phyloP scores from a whole-genome alignment of 2,797 vertebrate species.

The Alectoris magna region DNA sequence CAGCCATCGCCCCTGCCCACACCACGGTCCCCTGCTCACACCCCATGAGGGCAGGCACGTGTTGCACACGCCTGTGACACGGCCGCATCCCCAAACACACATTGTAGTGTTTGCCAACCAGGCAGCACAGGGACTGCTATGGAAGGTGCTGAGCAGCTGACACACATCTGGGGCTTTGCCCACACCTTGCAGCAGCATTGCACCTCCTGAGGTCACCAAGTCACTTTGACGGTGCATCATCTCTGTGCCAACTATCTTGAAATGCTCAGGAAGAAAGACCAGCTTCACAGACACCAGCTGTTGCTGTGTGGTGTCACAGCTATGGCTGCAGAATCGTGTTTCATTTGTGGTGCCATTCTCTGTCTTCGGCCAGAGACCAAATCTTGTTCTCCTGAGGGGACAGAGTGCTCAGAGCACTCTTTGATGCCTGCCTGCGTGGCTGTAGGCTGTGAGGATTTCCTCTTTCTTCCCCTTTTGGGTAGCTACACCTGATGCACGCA shows the following conservation, averaged over 20 bases:
- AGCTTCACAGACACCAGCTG: background rate
- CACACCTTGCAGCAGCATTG: rapidly evolving
- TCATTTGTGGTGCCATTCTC: background rate
- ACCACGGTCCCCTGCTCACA: background rate
- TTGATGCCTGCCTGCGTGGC: rapidly evolving
- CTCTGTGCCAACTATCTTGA: background rate
- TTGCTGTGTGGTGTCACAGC: no score
- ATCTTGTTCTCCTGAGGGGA: background rate
- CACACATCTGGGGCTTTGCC: background rate
- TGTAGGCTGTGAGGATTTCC: background rate
- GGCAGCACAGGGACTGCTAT: rapidly evolving
- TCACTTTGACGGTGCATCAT: background rate
- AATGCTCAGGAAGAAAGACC: background rate
- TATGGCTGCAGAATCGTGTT: background rate
- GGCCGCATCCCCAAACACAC: background rate
- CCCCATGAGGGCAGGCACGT: background rate
- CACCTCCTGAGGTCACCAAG: rapidly evolving
- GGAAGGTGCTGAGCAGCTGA: background rate
- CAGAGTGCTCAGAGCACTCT: background rate
- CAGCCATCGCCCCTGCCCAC: background rate
- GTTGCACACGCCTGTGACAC: rapidly evolving
- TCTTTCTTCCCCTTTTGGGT: background rate
- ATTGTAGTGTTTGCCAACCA: rapidly evolving
- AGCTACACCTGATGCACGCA: background rate
- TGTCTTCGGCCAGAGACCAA: background rate